Conservation (phyloP, 1,140 invertebrate species). For the Psilanteris sp. region DNA sequence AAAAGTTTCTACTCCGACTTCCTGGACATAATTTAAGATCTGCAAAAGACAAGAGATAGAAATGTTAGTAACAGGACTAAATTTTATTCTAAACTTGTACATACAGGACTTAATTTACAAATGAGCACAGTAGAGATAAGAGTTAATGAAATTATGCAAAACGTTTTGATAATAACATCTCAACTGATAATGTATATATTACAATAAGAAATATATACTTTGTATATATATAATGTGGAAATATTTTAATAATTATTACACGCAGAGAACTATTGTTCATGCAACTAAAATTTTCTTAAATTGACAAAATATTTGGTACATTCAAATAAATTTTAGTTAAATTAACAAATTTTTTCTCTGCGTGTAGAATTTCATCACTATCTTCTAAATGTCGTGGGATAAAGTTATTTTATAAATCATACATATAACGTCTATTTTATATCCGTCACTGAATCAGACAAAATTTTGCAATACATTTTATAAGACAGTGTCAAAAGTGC, state of each 20-base stretch:
- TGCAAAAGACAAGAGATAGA: slow-evolving; percentile 29
- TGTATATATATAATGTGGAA: no score
- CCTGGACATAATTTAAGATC: slow-evolving; percentile 1
- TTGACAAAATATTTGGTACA: no score
- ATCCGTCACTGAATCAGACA: slow-evolving; percentile 11
- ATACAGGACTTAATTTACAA: not conserved
- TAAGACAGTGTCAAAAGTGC: not conserved
- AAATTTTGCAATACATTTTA: slow-evolving; percentile 35
- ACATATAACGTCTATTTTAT: slow-evolving; percentile 8
- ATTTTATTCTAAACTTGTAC: slow-evolving; percentile 13
- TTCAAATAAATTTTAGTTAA: no score
- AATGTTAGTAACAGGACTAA: slow-evolving; percentile 8
- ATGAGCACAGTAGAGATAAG: not conserved
- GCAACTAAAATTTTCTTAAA: not conserved
- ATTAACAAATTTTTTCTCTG: no score
- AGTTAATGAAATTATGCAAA: no score
- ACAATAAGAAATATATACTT: no score
- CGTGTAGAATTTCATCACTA: slow-evolving; percentile 35
- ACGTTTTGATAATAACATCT: no score
- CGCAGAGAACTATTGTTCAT: slow-evolving; percentile 5
- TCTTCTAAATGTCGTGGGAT: slow-evolving; percentile 6
- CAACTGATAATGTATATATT: no score
- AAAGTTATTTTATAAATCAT: slow-evolving; percentile 2
- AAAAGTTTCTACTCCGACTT: not conserved
- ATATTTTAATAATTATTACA: slow-evolving; percentile 20